Evolutionary conservation across 64 coral and sea anemone genomes (phyloP).

Genomic region (Stichodactyla helianthus): DNA sequence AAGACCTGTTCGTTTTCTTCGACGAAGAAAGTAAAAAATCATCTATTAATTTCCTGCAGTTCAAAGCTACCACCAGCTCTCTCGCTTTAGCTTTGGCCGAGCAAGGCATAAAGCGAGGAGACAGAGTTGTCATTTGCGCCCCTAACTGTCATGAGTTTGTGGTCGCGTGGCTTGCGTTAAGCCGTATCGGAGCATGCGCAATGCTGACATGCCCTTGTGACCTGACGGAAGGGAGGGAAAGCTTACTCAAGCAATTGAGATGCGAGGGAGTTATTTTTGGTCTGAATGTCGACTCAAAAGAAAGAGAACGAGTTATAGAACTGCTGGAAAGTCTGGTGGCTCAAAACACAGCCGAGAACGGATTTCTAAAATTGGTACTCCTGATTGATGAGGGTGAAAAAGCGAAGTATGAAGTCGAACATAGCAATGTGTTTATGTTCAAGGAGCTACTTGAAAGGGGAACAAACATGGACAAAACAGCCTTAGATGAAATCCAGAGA

Average conservation of each 20-base stretch:
- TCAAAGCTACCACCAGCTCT: background rate
- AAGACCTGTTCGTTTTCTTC: background rate
- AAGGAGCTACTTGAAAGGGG: background rate
- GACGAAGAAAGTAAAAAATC: background rate
- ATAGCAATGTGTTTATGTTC: background rate
- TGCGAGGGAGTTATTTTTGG: constrained; percentile 6
- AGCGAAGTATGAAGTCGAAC: background rate
- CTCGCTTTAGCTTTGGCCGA: background rate
- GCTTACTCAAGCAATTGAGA: background rate
- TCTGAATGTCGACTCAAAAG: background rate
- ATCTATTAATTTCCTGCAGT: background rate
- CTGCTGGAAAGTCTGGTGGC: background rate
- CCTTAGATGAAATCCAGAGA: background rate
- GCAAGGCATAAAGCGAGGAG: background rate
- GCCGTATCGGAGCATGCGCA: constrained; percentile 13
- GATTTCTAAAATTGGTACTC: background rate
- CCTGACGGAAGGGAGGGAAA: background rate
- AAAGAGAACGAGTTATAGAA: background rate
- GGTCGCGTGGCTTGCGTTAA: background rate
- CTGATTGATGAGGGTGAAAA: background rate
- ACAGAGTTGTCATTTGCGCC: background rate
- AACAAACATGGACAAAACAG: background rate
- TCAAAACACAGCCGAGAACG: background rate
- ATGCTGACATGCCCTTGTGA: background rate
- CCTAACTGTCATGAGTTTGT: constrained; percentile 1